Conservation (phyloP, 23 tunicate species). For the Ascidia mentula region DNA sequence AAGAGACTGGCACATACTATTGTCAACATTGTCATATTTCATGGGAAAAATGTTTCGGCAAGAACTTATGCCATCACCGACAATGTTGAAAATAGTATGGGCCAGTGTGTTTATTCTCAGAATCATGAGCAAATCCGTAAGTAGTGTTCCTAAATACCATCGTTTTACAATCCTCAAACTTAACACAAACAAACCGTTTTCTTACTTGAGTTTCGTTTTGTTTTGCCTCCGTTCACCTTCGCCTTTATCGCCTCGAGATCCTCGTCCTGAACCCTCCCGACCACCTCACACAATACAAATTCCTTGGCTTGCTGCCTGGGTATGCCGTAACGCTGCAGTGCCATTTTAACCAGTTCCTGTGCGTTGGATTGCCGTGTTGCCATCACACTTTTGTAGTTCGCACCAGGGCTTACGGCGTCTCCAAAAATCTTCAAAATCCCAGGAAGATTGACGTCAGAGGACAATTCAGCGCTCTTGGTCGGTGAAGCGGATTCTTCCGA, state of each 20-base stretch:
- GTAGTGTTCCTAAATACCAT: too few species aligned
- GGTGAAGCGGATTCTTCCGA: neutral
- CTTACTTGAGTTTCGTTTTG: neutral
- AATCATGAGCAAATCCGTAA: too few species aligned
- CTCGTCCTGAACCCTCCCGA: constrained; percentile 53
- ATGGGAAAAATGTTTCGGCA: too few species aligned
- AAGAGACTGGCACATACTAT: too few species aligned
- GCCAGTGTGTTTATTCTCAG: too few species aligned
- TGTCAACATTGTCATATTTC: too few species aligned
- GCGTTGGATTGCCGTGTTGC: constrained; percentile 82
- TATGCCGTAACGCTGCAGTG: constrained; percentile 72
- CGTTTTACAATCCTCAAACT: neutral
- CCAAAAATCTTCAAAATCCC: constrained; percentile 92
- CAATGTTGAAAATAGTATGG: too few species aligned
- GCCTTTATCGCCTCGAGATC: neutral
- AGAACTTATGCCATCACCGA: too few species aligned
- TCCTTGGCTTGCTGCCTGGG: constrained; percentile 34
- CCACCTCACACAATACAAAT: constrained; percentile 80
- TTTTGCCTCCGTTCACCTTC: constrained; percentile 7
- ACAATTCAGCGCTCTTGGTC: constrained; percentile 36
- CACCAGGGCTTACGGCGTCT: constrained; percentile 84
- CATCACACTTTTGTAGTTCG: constrained; percentile 90
- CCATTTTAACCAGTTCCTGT: constrained; percentile 76
- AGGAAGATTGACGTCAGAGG: constrained; percentile 68
- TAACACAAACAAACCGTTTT: too few species aligned